Evolutionary conservation across 1,140 invertebrate genomes (phyloP).

Genomic region (Sinonovacula constricta): DNA sequence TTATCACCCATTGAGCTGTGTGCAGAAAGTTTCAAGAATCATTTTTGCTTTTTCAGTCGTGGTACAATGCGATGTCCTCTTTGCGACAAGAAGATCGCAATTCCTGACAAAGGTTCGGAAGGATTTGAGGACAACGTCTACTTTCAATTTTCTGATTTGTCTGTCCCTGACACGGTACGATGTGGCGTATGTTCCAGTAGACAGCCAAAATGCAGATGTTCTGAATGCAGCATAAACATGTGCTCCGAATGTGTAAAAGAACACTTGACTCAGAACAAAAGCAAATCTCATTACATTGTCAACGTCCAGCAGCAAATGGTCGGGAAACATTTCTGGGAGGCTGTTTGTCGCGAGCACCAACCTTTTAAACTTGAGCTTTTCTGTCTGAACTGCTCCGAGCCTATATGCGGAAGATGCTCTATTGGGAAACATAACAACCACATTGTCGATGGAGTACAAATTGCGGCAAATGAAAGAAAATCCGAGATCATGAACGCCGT

Average conservation of each 20-base stretch:
- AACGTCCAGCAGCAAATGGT: constrained; percentile 37
- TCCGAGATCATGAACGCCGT: neutral
- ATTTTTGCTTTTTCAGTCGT: constrained; percentile 22
- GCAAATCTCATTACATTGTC: constrained; percentile 20
- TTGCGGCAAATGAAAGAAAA: constrained; percentile 10
- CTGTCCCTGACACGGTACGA: constrained; percentile 18
- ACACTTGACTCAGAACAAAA: neutral
- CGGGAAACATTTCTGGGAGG: neutral
- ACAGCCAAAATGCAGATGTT: constrained; percentile 19
- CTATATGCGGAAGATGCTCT: constrained; percentile 39
- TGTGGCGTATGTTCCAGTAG: constrained; percentile 12
- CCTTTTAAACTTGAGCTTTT: constrained; percentile 38
- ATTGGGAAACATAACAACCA: constrained; percentile 24
- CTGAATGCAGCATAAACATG: constrained; percentile 11
- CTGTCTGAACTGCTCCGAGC: constrained; percentile 36
- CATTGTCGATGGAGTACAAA: constrained; percentile 23
- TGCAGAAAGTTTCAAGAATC: no score
- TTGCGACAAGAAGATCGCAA: constrained; percentile 14
- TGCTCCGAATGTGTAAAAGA: constrained; percentile 24
- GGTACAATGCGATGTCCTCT: constrained; percentile 24
- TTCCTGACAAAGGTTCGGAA: constrained; percentile 14
- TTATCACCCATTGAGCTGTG: no score
- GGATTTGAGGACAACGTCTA: constrained; percentile 37
- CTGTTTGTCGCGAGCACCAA: constrained; percentile 19
- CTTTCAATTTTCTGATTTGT: constrained; percentile 22